Conservation (phyloP, 2,113 vertebrate genomes). For the Lipophrys pholis region DNA sequence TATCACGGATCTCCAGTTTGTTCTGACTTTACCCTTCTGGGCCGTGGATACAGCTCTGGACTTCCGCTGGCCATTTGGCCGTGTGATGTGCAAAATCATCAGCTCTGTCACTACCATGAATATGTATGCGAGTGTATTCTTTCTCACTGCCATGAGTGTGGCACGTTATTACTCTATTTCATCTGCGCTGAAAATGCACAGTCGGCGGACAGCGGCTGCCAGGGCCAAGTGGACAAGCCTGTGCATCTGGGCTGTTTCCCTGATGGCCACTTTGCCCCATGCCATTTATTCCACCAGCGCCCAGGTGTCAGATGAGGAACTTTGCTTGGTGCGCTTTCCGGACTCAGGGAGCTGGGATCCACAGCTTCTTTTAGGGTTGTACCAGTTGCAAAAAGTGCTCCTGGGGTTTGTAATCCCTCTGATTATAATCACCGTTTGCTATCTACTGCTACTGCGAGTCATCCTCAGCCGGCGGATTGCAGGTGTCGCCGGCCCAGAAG, state of each 20-base stretch:
- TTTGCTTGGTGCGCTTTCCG: slow-evolving; percentile 86
- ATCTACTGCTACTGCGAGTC: slow-evolving; percentile 83
- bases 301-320: slow-evolving; percentile 83
- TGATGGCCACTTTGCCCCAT: slow-evolving; percentile 84
- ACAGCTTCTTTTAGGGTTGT: slow-evolving; percentile 85
- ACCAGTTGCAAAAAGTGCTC: slow-evolving; percentile 87
- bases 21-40: slow-evolving; percentile 87
- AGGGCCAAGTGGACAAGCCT: slow-evolving; percentile 83
- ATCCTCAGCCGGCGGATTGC: slow-evolving; percentile 76
- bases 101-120: slow-evolving; percentile 87
- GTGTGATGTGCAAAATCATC: slow-evolving; percentile 87
- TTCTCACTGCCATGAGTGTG: slow-evolving; percentile 87
- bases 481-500: slow-evolving; percentile 61
- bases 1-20: slow-evolving; percentile 86
- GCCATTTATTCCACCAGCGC: slow-evolving; percentile 85
- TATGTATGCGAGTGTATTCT: slow-evolving; percentile 88
- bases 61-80: slow-evolving; percentile 88
- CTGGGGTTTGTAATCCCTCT: slow-evolving; percentile 85
- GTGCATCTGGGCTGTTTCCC: slow-evolving; percentile 82
- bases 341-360: slow-evolving; percentile 84
- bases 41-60: slow-evolving; percentile 86
- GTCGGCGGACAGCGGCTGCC: slow-evolving; percentile 66
- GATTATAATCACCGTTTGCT: slow-evolving; percentile 84
- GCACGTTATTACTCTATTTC: slow-evolving; percentile 85
- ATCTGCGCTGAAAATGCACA: slow-evolving; percentile 82